Evolutionary conservation across 2,797 vertebrate genomes (phyloP).

Genomic region (Diceros bicornis): DNA sequence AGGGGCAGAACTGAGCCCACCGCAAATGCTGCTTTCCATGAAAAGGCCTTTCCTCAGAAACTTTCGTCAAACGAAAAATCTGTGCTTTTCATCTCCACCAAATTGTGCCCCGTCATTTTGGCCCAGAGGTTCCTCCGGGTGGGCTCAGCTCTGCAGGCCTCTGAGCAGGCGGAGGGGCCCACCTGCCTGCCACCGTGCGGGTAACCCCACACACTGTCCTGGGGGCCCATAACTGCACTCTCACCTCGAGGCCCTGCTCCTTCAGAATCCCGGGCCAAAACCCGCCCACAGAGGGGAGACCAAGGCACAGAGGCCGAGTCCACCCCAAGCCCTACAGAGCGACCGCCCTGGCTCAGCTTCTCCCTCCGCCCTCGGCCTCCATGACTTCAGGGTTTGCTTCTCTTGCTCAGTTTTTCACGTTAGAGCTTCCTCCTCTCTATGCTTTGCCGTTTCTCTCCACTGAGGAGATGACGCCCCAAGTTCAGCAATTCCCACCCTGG

Average conservation of each 20-base stretch:
- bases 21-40: not conserved
- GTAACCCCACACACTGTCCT: not conserved
- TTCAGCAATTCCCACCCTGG: rapidly evolving
- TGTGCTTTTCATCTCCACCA: not conserved
- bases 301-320: rapidly evolving
- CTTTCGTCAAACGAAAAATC: too few relatives aligned
- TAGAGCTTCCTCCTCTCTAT: not conserved
- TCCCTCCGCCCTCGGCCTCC: not conserved
- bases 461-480: not conserved
- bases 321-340: rapidly evolving
- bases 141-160: not conserved
- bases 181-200: rapidly evolving
- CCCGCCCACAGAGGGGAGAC: not conserved
- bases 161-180: not conserved
- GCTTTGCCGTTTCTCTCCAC: rapidly evolving
- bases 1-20: not conserved
- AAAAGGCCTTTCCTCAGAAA: not conserved
- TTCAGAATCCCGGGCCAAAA: too few relatives aligned
- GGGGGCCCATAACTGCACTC: not conserved
- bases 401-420: too few relatives aligned
- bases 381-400: not conserved
- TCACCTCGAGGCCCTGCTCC: not conserved
- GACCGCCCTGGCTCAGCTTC: not conserved
- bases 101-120: rapidly evolving
- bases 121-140: rapidly evolving